Evolutionary conservation across 2,797 vertebrate genomes (phyloP), one percentile per base, ranked within the genome.

Genomic region (Phalloptychus januarius): DNA sequence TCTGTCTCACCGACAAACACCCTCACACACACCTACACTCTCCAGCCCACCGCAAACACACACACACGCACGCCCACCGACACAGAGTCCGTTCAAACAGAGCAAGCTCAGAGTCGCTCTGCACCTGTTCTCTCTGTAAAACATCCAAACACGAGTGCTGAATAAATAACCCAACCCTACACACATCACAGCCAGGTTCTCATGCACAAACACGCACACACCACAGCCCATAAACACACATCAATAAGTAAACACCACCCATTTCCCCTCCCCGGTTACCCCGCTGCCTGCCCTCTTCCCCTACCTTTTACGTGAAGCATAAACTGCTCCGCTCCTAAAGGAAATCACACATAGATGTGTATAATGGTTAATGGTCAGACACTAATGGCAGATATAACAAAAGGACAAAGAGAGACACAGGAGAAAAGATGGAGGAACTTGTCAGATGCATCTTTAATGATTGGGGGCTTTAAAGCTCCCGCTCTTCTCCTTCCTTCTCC

Each of bases 61-160:
- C 86, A 86, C 85, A 80, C 83, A 48, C 79, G 79, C 78, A 77
- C 74, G 74, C 56, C 52, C 72, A 71, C 80, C 77, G 38, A 81
- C 84, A 86, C 75, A 83, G 54, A 71, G 78, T 85, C 84, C 54
- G 46, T 81, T 91, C 91, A 94, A 90, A 94, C 92, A 94, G 93
- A 93, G 93, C 81, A 5, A 79, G 83, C 93, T 91, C 86, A 93
- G 91, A 92, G 90, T 92, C 84, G 74, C 87, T 89, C 91, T 92
- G 93, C 94, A 95, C 95, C 95, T 95, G 95, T 94, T 95, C 94
- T 93, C 92, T 92, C 93, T 94, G 95, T 95, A 94, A 95, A 95
- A 95, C 94, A 95, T 95, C 94, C 93, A 95, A 94, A 94, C 94
- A 93, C 81, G 81, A 93, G 88, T 78, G 87, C 90, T 94, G 94